Base-by-base conservation (phyloP, 2,888 invertebrate species). In the Parapristionchus giblindavisi region DNA sequence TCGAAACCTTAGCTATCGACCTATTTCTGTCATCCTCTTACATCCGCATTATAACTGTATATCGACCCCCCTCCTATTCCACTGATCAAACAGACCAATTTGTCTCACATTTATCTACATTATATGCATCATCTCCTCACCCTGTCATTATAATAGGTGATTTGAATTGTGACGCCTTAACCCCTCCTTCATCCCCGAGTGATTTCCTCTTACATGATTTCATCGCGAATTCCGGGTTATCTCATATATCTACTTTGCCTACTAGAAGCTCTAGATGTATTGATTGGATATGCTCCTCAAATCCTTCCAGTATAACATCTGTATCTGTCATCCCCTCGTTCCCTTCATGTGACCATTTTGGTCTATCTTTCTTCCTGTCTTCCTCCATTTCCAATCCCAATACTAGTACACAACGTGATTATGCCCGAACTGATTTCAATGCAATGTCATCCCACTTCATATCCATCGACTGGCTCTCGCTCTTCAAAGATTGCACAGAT, bases 51-150 rank as follows among this genome's bases (percentile, higher is more conserved):
- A 21, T 8, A 24, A 8, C 24, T 56, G 56, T 56, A 24, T 56
- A 56, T 56, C 56, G 56, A 24, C 56, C 56, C 24, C 56, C 56
- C 24, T 56, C 56, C 11, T 56, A 56, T 56, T 56, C 56, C 24
- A 56, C 24, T 21, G 56, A 17, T 27, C 56, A 24, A 17, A 56
- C 56, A 8, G 17, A 56, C 14, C 24, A 17, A 8, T 27, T 56
- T 8, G 24, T 24, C 14, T 11, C 14, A 17, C 8, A 11, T 21
- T 27, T 56, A 17, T 17, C 17, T 21, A 24, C 14, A 24, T 8
- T 24, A 8, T 24, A 8, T 8, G 14, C 56, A 8, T 17, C 56
- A 8, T 56, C 56, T 27, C 24, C 56, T 21, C 24, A 56, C 24
- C 56, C 56, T 21, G 14, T 8, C 24, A 56, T 56, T 24, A 8